Evolutionary conservation across 1,140 invertebrate genomes (phyloP).

Genomic region (Megalopta genalis): DNA sequence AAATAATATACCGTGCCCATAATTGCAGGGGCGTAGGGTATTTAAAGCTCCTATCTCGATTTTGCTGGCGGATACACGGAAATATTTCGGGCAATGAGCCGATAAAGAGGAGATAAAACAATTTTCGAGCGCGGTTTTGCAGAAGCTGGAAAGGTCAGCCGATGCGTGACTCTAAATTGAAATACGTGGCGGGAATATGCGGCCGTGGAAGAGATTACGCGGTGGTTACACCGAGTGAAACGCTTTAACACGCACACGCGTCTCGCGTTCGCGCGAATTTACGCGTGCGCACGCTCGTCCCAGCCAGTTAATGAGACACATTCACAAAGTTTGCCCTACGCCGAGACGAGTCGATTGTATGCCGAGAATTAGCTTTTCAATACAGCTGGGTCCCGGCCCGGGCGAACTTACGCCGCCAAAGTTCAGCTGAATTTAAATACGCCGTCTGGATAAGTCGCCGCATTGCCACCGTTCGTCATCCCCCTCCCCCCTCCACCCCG

Average conservation of each 20-base stretch:
- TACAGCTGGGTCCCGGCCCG: conserved; percentile 64
- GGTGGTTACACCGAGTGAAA: conserved; percentile 55
- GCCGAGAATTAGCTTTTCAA: conserved; percentile 78
- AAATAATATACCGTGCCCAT: background rate
- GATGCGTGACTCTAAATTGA: conserved; percentile 32
- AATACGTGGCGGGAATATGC: conserved; percentile 42
- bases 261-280: conserved; percentile 35
- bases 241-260: conserved; percentile 42
- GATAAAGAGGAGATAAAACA: conserved; percentile 8
- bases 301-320: conserved; percentile 77
- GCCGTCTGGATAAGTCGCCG: conserved; percentile 64
- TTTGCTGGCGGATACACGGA: background rate
- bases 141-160: conserved; percentile 15
- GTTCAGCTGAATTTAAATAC: conserved; percentile 74
- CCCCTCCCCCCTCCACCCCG: too few species aligned
- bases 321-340: conserved; percentile 77
- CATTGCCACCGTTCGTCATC: background rate
- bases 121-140: background rate
- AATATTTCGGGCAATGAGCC: background rate
- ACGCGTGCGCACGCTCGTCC: conserved; percentile 64
- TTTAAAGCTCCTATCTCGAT: background rate
- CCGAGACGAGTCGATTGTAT: conserved; percentile 77
- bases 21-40: background rate
- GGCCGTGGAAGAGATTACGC: conserved; percentile 45
- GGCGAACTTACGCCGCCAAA: conserved; percentile 67